Evolutionary conservation across 2,797 vertebrate genomes (phyloP), one percentile per base, ranked within the genome.

Genomic region (Anguilla obscura): DNA sequence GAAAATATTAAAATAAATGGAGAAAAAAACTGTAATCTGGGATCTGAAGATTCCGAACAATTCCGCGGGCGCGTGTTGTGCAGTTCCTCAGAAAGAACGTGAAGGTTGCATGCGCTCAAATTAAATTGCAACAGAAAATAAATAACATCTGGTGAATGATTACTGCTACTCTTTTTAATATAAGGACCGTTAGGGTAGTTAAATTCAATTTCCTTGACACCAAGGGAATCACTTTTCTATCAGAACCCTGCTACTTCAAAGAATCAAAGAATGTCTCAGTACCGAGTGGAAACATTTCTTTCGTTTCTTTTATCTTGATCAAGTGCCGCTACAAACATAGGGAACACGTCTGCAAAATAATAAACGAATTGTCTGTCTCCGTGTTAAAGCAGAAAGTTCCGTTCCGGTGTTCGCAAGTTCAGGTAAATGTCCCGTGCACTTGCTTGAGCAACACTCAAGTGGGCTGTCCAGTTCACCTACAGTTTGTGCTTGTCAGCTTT

Each of bases 1-100:
- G 79, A 82, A 88, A 93, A 90, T 69, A 89, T 86, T 86, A 52
- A 24, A 50, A 30, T 87, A 2, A 45, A 24, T 50, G 30, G 33
- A 82, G 12, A 33, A 48, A 12, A 24, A 69, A n/a, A n/a, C 30
- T 36, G 10, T 74, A 54, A 33, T 33, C n/a, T 36, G n/a, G 30
- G 30, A 30, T 7, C 60, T 12, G 21, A 54, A 74, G 3, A 74
- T n/a, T 8, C 30, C 60, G 5, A n/a, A 1, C 30, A 6, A 85
- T 18, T 69, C 9, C 45, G 4, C 48, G 16, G 40, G 33, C 52
- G 2, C 16, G 27, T n/a, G 33, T 14, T 12, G 58, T 50, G 30
- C 14, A 16, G n/a, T 58, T 60, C 45, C 10, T 3, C 10, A 40
- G 45, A 45, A 48, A 87, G 40, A 58, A 58, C 60, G 8, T 24